phyloP scores from a whole-genome alignment of 2,113 vertebrate species.

The Saccopteryx leptura region DNA sequence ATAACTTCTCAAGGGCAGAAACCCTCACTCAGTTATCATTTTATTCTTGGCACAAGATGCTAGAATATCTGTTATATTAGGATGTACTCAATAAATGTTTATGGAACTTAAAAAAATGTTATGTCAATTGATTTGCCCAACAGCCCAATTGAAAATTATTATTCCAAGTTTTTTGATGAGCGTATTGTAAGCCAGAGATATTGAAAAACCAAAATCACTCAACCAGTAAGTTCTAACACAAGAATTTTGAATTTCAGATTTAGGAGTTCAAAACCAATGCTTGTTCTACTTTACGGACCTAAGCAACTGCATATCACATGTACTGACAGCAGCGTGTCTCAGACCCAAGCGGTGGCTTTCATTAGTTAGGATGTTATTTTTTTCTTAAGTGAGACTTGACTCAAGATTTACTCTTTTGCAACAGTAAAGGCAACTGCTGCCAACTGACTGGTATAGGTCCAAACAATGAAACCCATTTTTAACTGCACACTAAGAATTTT shows the following conservation, averaged over 20 bases:
- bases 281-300: neutral
- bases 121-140: neutral
- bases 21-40: neutral
- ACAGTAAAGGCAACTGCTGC: neutral
- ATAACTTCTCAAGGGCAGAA: slow-evolving; percentile 51
- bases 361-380: neutral
- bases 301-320: neutral
- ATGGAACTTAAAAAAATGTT: slow-evolving; percentile 11
- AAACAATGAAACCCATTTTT: neutral
- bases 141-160: neutral
- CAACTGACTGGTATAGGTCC: neutral
- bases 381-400: neutral
- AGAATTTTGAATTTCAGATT: neutral
- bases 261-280: neutral
- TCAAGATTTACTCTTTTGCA: neutral
- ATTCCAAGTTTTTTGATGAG: neutral
- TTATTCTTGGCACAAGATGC: slow-evolving; percentile 40
- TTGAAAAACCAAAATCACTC: neutral
- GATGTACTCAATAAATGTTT: slow-evolving; percentile 48
- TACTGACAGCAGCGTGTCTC: neutral
- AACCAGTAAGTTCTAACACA: neutral
- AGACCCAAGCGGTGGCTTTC: neutral
- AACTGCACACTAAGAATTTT: neutral
- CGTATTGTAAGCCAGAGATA: neutral
- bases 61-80: slow-evolving; percentile 9